A percentile compares a stretch with the other conserved stretches of the same genome.
Conservation (phyloP, 2,797 vertebrate species). For the Sebastes iracundus region DNA sequence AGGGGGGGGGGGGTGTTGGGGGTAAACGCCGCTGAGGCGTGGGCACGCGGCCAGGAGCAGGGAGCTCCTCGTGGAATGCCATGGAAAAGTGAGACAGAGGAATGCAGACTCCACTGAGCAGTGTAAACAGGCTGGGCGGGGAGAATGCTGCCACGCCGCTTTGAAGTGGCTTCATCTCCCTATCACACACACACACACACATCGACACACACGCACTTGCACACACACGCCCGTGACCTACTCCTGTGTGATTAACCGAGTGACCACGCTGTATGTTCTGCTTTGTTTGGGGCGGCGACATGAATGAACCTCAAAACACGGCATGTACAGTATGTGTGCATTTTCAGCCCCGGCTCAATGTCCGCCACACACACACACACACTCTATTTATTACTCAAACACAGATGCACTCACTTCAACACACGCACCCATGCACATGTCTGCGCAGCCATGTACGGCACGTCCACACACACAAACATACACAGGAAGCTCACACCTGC, state of each 20-base stretch:
- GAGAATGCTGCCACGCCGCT: slow-evolving; percentile 78
- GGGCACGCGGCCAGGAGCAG: slow-evolving; percentile 74
- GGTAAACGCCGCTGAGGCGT: slow-evolving; percentile 52
- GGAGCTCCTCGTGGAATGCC: slow-evolving; percentile 81
- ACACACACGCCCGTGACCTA: slow-evolving; percentile 10
- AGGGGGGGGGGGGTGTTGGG: slow-evolving; percentile 27
- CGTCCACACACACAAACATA: slow-evolving; percentile 2
- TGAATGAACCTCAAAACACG: slow-evolving; percentile 10
- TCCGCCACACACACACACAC: slow-evolving; percentile 26
- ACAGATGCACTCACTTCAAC: slow-evolving; percentile 50
- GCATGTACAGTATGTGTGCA: slow-evolving; percentile 11
- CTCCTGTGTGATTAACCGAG: slow-evolving; percentile 39
- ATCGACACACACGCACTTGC: not conserved
- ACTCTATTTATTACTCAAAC: slow-evolving; percentile 60
- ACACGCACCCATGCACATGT: slow-evolving; percentile 35
- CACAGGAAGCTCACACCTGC: slow-evolving; percentile 65
- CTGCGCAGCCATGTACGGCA: slow-evolving; percentile 18
- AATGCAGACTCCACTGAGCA: slow-evolving; percentile 84
- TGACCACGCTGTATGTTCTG: not conserved
- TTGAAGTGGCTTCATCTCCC: slow-evolving; percentile 81
- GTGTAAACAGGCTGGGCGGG: slow-evolving; percentile 82
- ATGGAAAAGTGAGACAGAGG: slow-evolving; percentile 86
- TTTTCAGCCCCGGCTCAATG: slow-evolving; percentile 2
- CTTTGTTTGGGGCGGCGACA: not conserved
- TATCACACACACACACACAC: slow-evolving; percentile 22